A percentile compares a stretch with the other conserved stretches of the same genome.
Evolutionary conservation across 2,113 vertebrate species (phyloP).

Genomic region (Petaurus breviceps): DNA sequence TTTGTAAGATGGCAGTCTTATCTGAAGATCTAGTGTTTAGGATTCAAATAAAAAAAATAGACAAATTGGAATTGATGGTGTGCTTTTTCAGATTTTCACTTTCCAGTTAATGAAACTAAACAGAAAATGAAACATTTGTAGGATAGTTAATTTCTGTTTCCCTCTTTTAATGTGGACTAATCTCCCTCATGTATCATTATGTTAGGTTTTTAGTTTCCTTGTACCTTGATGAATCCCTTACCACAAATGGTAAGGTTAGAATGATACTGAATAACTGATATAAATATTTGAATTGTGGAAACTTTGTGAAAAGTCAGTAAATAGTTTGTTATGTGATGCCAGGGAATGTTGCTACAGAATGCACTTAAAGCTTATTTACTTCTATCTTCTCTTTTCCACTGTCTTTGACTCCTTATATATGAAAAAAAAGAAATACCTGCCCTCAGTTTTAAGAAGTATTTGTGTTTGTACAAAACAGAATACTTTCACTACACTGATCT

Average conservation of each 20-base stretch:
- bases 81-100: slow-evolving; percentile 25
- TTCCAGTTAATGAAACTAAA: neutral
- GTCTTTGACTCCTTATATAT: neutral
- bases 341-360: slow-evolving; percentile 61
- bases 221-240: slow-evolving; percentile 11
- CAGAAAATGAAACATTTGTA: neutral
- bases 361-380: slow-evolving; percentile 56
- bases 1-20: neutral
- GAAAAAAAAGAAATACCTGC: neutral
- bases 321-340: slow-evolving; percentile 34
- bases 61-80: neutral
- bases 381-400: neutral
- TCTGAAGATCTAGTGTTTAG: neutral
- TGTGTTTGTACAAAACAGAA: neutral
- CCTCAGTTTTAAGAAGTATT: slow-evolving; percentile 27
- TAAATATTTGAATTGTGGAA: slow-evolving; percentile 30
- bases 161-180: neutral
- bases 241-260: slow-evolving; percentile 43
- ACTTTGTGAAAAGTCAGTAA: slow-evolving; percentile 46
- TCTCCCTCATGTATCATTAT: slow-evolving; percentile 6
- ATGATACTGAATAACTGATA: slow-evolving; percentile 24
- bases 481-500: neutral
- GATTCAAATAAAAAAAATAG: neutral
- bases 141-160: neutral
- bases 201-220: slow-evolving; percentile 39